phyloP scores from a whole-genome alignment of 2,113 vertebrate species.

The Ramphastos sulfuratus region DNA sequence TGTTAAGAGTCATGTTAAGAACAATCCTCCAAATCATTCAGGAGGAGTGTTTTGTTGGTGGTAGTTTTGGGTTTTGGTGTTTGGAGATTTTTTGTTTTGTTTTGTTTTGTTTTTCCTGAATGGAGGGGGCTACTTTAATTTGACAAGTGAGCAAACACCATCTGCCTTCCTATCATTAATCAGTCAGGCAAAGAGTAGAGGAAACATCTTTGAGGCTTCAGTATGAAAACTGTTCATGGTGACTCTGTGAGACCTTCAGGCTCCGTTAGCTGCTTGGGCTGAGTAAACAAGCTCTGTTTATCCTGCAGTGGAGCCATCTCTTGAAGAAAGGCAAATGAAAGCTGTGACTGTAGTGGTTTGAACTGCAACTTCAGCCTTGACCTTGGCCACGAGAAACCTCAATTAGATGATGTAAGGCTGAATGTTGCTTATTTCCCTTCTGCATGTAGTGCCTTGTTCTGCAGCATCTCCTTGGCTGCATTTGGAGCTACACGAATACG shows the following conservation, averaged over 20 bases:
- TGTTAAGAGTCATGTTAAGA: neutral
- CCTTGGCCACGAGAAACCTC: neutral
- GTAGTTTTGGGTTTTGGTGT: neutral
- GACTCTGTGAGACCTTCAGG: neutral
- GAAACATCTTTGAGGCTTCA: neutral
- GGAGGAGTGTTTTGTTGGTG: neutral
- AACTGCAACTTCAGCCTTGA: neutral
- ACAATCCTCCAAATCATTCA: neutral
- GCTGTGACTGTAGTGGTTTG: too few relatives aligned
- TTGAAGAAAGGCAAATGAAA: neutral
- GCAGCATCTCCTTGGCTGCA: neutral
- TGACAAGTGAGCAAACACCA: neutral
- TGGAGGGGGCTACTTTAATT: neutral
- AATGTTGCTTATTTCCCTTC: neutral
- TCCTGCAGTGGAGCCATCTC: neutral
- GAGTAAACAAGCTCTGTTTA: neutral
- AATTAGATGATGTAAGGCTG: neutral
- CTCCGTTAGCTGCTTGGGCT: neutral
- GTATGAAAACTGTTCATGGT: neutral
- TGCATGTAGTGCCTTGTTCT: neutral
- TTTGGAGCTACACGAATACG: too few relatives aligned
- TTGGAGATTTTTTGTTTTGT: too few relatives aligned
- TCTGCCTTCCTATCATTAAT: neutral
- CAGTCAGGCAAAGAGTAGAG: neutral
- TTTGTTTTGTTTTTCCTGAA: too few relatives aligned